Base-by-base conservation (phyloP, 2,797 vertebrate species). In the Vultur gryphus region DNA sequence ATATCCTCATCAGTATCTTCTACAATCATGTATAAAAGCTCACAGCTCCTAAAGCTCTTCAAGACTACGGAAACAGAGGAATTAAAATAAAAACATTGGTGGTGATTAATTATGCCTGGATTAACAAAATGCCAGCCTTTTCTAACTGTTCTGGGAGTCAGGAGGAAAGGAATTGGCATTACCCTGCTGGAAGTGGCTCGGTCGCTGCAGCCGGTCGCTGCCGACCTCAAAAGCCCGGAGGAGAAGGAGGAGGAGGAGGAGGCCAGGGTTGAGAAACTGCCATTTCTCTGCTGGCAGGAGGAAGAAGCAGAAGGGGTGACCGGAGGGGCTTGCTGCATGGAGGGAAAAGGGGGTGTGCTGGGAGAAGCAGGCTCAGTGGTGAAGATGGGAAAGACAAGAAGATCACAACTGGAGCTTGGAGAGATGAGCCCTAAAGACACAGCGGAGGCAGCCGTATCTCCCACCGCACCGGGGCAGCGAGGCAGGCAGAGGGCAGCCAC, bases 81-180 rank as follows among this genome's bases (percentile, higher is more conserved):
- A 81, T 66, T 29, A 35, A 91, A 89, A 91, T 55, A 9, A 82
- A 87, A 93, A 48, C 14, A 28, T 4, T 59, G 18, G 13, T n/a
- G 39, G 46, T 84, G 37, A 82, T 82, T 87, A 91, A 70, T 90
- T 82, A 82, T 16, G 12, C 25, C 39, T 48, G 54, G 54, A 72
- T 90, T 89, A 89, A 87, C 58, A 66, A 82, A 87, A 82, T 89
- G 28, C 70, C 77, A 73, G 51, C n/a, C 51, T 91, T 87, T 69
- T 14, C 57, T 93, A 82, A 79, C 33, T 82, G 35, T 79, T 73
- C 58, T 54, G 65, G 15, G 48, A 75, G 16, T 16, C n/a, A 61
- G 54, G 39, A 89, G 39, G 41, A 61, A 84, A 82, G 37, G 39
- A 89, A 86, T 72, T 11, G 58, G 49, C 33, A 31, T 7, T 51